Evolutionary conservation across 1,140 invertebrate species (phyloP), one percentile per base, ranked within the genome.

Genomic region (Colletes gigas): DNA sequence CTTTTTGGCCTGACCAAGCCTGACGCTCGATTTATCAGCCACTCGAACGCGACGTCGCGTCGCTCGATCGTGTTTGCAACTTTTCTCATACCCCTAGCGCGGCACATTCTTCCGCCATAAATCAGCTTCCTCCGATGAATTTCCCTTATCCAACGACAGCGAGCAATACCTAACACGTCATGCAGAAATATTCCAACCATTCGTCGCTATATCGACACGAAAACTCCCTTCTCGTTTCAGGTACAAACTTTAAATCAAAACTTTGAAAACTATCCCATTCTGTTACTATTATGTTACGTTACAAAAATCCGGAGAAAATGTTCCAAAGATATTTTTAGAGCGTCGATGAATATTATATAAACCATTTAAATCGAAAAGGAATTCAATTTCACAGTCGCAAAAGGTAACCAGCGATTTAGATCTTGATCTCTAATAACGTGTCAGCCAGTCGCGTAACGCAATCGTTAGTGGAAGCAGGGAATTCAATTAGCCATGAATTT

Each of bases 1-100:
- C 77, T 85, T 84, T 81, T 70, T 71, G 50, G 17, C 15, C 60
- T 63, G 81, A 67, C 50, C 75, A 74, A 17, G 54, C 68, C 44
- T 47, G 68, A 54, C 71, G 55, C 55, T 21, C 47, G 66, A 83
- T 80, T 80, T 80, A 83, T 84, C 71, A 70, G 39, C 30, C 17
- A 62, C 50, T 21, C 30, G 70, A 41, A 19, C 55, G 77, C 44
- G 41, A 68, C 9, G 50, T 50, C 44, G 44, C 15, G 30, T 5
- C 59, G 30, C 7, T 44, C 47, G 52, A 59, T 57, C 21, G 68
- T 30, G 67, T 70, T 44, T 71, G 67, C 52, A 84, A 72, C 83
- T 85, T 84, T 75, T 75, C 77, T 81, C 55, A 62, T 71, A 59
- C 55, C 59, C 57, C 52, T 39, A 65, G 57, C 50, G 50, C 50